Conservation (phyloP, 2,113 vertebrate genomes). For the Phalacrocorax brasilianus region DNA sequence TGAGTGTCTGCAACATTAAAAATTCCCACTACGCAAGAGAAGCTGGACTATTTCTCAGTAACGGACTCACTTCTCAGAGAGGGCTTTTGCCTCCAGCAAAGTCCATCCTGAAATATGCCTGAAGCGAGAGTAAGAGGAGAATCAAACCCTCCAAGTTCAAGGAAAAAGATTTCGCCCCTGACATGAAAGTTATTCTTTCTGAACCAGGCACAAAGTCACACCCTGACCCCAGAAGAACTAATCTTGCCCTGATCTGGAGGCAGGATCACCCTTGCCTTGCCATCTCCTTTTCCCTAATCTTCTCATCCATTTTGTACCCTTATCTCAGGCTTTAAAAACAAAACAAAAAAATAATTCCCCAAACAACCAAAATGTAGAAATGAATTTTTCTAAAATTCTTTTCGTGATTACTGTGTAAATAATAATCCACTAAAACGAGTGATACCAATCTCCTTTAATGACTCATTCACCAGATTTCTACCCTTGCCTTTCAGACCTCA, state of each 20-base stretch:
- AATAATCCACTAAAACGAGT: neutral
- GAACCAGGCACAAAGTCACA: neutral
- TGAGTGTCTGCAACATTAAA: neutral
- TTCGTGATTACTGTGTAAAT: neutral
- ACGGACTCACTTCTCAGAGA: neutral
- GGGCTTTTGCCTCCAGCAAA: neutral
- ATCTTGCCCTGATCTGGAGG: neutral
- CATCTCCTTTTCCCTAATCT: neutral
- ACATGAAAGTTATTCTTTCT: neutral
- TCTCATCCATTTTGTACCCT: neutral
- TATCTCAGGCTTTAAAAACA: neutral
- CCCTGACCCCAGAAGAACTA: neutral
- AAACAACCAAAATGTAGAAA: neutral
- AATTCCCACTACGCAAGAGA: accelerated
- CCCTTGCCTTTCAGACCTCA: conserved; percentile 46
- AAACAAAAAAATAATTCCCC: neutral
- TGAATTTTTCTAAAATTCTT: neutral
- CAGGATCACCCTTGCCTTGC: neutral
- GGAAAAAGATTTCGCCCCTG: neutral
- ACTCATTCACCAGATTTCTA: conserved; percentile 1
- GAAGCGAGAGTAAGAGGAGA: neutral
- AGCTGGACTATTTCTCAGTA: neutral
- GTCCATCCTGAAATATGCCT: neutral
- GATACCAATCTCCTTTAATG: conserved; percentile 27
- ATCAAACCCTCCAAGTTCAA: neutral